Evolutionary conservation across 2,888 invertebrate species (phyloP), one percentile per base, ranked within the genome.

Genomic region (Fragum sueziense): DNA sequence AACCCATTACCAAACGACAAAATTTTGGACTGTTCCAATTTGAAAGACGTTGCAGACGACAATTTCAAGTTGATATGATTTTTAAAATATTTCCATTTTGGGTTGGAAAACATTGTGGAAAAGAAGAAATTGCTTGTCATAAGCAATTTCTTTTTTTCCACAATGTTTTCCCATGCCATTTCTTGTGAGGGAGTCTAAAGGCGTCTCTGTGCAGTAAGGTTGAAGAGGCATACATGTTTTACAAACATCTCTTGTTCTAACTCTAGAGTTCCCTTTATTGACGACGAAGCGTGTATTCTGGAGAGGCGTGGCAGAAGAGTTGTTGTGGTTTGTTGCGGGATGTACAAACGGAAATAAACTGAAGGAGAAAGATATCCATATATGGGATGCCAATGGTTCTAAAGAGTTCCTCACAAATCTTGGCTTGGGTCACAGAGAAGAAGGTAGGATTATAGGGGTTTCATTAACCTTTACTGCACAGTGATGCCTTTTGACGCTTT

Each of bases 361-460:
- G 62, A 94, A 96, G 70, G 95, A 95, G 0, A 97, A 97, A 93
- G 95, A 95, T 61, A 95, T 99, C 6, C 96, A 96, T 87, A 99
- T 99, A 89, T 99, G 99, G 99, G 98, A 99, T 94, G 97, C 96
- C 0, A 99, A 99, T 93, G 97, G 98, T 82, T 97, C 97, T 0
- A 94, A 97, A 70, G 95, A 95, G 79, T 99, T 97, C 92, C 94
- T 99, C n/a, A 97, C 98, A 92, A 96, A 95, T 51, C 94, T 95
- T 31, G 99, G 98, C 9, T 96, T 99, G 78, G 95, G 93, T 0
- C 95, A 98, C 67, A 95, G 98, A 73, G 96, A 96, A 92, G 98
- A 97, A 94, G 98, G 96, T 95, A n/a, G n/a, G n/a, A n/a, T n/a
- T n/a, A n/a, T n/a, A n/a, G n/a, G n/a, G n/a, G n/a, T n/a, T n/a